Percentiles rank a stretch among this genome's conserved stretches.
phyloP scores from a whole-genome alignment of 2,888 invertebrate genomes.

The Zygaena filipendulae region DNA sequence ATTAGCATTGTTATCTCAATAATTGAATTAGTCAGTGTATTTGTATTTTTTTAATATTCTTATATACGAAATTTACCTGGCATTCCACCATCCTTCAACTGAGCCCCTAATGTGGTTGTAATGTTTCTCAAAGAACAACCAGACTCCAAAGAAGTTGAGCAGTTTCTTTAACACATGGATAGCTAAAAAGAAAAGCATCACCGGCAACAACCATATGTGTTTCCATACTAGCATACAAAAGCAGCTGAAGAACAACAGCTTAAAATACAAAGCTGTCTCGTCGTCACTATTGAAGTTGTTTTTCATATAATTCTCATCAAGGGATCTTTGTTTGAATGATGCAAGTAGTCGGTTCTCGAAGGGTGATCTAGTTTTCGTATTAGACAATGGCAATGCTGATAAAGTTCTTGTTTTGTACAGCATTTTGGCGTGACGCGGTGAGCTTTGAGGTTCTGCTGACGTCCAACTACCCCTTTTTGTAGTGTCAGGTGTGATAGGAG shows the following conservation, averaged over 20 bases:
- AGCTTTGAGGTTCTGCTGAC: slow-evolving; percentile 33
- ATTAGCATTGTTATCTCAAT: no score
- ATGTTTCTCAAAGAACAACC: slow-evolving; percentile 55
- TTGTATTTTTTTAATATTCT: no score
- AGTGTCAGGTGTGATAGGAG: slow-evolving; percentile 38
- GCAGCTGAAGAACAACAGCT: slow-evolving; percentile 83
- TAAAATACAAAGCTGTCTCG: slow-evolving; percentile 78
- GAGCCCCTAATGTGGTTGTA: slow-evolving; percentile 41
- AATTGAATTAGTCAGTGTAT: no score
- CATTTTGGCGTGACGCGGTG: slow-evolving; percentile 49
- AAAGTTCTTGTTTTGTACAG: slow-evolving; percentile 55
- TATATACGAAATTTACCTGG: slow-evolving; percentile 67
- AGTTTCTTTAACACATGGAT: slow-evolving; percentile 72
- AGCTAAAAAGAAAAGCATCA: slow-evolving; percentile 80
- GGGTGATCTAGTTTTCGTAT: slow-evolving; percentile 34
- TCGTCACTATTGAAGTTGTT: slow-evolving; percentile 55
- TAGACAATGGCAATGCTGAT: slow-evolving; percentile 48
- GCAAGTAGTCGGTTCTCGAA: slow-evolving; percentile 46
- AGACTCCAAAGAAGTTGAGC: slow-evolving; percentile 61
- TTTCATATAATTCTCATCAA: slow-evolving; percentile 55
- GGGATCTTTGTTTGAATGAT: slow-evolving; percentile 46
- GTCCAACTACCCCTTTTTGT: slow-evolving; percentile 42
- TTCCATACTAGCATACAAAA: slow-evolving; percentile 87
- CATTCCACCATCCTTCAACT: slow-evolving; percentile 70
- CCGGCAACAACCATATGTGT: slow-evolving; percentile 82